Conservation (phyloP, 2,113 vertebrate genomes). For the Dunckerocampus dactyliophorus region DNA sequence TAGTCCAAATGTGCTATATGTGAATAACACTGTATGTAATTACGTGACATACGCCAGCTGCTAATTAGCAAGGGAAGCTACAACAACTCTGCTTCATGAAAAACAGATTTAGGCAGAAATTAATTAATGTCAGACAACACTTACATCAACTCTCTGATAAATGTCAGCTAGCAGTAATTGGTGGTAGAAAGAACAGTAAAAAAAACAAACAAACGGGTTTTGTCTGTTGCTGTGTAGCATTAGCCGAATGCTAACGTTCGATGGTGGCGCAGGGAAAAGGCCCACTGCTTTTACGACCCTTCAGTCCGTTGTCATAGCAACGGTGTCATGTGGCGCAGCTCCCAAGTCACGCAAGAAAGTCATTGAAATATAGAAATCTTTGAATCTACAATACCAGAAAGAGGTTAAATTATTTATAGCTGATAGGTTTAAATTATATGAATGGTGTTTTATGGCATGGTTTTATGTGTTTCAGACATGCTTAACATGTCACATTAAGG, state of each 20-base stretch:
- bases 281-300: background rate
- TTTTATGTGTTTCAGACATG: no score
- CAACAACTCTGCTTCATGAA: background rate
- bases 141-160: background rate
- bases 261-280: no score
- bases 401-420: no score
- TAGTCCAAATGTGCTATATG: background rate
- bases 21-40: background rate
- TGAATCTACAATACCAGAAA: background rate
- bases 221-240: background rate
- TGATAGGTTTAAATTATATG: no score
- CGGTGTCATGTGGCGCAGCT: background rate
- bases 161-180: background rate
- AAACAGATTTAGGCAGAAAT: background rate
- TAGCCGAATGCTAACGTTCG: background rate
- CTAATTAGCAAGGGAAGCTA: background rate
- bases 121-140: background rate
- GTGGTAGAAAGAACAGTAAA: background rate
- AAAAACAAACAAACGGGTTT: no score
- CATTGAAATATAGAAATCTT: background rate
- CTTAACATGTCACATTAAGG: no score
- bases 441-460: no score
- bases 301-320: background rate
- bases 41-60: background rate
- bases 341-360: background rate